These are phyloP conservation scores for Athetis lepigone DNA, from an alignment of 2,888 invertebrate genomes.

Conservation along the genomic window DNA sequence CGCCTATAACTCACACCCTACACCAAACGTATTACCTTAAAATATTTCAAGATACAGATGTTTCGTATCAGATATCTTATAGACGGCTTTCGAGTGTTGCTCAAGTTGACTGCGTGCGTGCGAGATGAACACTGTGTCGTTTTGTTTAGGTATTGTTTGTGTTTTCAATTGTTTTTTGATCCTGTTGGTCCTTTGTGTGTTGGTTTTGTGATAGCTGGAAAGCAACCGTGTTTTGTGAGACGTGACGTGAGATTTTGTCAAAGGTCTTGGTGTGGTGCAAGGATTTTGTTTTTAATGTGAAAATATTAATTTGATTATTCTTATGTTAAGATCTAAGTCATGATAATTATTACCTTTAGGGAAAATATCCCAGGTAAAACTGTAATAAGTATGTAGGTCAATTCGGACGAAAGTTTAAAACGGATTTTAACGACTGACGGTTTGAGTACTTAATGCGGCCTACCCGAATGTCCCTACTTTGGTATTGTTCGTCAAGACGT, in stretches of 20 bases:
- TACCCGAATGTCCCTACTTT: no score
- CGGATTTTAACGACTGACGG: no score
- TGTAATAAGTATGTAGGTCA: no score
- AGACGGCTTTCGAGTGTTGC: constrained; percentile 44
- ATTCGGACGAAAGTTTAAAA: no score
- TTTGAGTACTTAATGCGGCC: no score
- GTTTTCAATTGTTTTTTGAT: constrained; percentile 13
- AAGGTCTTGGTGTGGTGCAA: background rate
- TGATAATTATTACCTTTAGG: background rate
- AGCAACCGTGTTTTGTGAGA: background rate
- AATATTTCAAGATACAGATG: constrained; percentile 67
- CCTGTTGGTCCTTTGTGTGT: background rate
- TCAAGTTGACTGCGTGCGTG: constrained; percentile 38
- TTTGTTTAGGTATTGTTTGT: constrained; percentile 62
- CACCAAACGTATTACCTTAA: constrained; percentile 60
- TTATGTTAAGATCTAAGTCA: background rate
- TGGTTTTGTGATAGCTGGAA: constrained; percentile 25
- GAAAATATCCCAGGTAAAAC: no score
- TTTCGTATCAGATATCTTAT: constrained; percentile 61
- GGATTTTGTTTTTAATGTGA: background rate
- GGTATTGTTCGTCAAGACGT: no score
- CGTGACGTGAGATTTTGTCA: background rate
- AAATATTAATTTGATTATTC: background rate
- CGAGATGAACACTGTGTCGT: constrained; percentile 61
- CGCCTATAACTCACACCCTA: constrained; percentile 38